A percentile compares a stretch with the other conserved stretches of the same genome.
Conservation (phyloP, 2,888 invertebrate genomes). For the Lithophane semibrunnea region DNA sequence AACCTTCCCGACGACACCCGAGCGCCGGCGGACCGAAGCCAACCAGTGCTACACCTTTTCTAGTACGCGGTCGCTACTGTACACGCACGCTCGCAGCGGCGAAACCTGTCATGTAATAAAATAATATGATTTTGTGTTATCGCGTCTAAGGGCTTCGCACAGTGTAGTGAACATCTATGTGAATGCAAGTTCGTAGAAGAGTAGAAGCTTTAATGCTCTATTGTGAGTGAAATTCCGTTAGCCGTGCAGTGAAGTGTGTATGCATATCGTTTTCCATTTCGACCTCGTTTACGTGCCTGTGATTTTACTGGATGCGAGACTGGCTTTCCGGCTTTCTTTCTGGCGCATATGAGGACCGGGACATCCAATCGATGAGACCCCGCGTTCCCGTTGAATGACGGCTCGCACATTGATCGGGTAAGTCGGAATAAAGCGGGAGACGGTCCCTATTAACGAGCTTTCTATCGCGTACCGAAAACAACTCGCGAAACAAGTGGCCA, state of each 20-base stretch:
- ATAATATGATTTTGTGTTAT: slow-evolving; percentile 69
- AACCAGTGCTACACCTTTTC: slow-evolving; percentile 85
- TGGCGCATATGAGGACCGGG: slow-evolving; percentile 73
- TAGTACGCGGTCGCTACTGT: slow-evolving; percentile 86
- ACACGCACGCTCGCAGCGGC: slow-evolving; percentile 77
- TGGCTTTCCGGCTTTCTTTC: slow-evolving; percentile 79
- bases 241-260: slow-evolving; percentile 77
- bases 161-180: slow-evolving; percentile 64
- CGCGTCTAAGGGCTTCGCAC: slow-evolving; percentile 67
- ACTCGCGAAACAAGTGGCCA: slow-evolving; percentile 47
- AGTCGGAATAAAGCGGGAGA: slow-evolving; percentile 70
- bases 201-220: slow-evolving; percentile 48
- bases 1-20: slow-evolving; percentile 78
- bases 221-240: slow-evolving; percentile 64
- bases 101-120: slow-evolving; percentile 63
- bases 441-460: slow-evolving; percentile 48
- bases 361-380: slow-evolving; percentile 81
- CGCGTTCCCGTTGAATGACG: slow-evolving; percentile 80
- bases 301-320: slow-evolving; percentile 77
- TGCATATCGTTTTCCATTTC: slow-evolving; percentile 78
- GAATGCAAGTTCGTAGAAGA: slow-evolving; percentile 41
- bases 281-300: slow-evolving; percentile 83
- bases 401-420: slow-evolving; percentile 88
- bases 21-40: slow-evolving; percentile 82
- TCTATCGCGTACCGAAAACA: slow-evolving; percentile 60